Evolutionary conservation across 2,888 invertebrate species (phyloP).

Genomic region (Nemoura dubitans): DNA sequence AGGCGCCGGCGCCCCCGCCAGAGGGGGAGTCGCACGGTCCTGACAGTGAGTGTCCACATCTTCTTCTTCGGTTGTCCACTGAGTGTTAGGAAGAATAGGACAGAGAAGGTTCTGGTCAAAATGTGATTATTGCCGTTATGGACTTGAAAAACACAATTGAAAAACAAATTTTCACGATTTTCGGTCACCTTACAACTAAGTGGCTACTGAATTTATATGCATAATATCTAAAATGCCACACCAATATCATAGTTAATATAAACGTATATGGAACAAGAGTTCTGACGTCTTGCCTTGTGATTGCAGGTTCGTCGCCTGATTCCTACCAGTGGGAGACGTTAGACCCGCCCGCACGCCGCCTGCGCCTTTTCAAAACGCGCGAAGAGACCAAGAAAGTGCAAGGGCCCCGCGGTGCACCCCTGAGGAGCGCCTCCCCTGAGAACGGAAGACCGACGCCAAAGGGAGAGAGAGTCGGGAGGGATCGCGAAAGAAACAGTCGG

Average conservation of each 20-base stretch:
- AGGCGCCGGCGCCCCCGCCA: slow-evolving; percentile 71
- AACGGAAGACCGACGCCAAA: slow-evolving; percentile 54
- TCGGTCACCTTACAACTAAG: no score
- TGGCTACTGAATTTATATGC: no score
- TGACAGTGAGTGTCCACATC: slow-evolving; percentile 61
- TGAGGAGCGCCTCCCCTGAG: slow-evolving; percentile 60
- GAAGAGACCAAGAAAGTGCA: slow-evolving; percentile 72
- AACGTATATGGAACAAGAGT: no score
- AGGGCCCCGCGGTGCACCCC: slow-evolving; percentile 26
- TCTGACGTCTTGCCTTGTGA: slow-evolving; percentile 52
- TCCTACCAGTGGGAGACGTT: slow-evolving; percentile 61
- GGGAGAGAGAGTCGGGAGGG: slow-evolving; percentile 14
- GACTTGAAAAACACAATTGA: no score
- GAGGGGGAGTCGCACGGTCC: slow-evolving; percentile 58
- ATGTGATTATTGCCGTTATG: no score
- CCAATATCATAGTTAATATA: no score
- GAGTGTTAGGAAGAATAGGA: no score
- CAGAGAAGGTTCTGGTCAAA: no score
- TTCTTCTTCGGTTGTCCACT: no score
- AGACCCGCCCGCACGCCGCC: slow-evolving; percentile 61
- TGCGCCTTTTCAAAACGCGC: slow-evolving; percentile 78
- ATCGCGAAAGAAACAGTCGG: slow-evolving; percentile 42
- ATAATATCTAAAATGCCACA: no score
- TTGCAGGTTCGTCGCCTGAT: slow-evolving; percentile 65
- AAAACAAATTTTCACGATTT: no score